These are phyloP conservation scores for Halichoeres trimaculatus DNA, from an alignment of 2,113 vertebrate genomes.

Conservation along the genomic window DNA sequence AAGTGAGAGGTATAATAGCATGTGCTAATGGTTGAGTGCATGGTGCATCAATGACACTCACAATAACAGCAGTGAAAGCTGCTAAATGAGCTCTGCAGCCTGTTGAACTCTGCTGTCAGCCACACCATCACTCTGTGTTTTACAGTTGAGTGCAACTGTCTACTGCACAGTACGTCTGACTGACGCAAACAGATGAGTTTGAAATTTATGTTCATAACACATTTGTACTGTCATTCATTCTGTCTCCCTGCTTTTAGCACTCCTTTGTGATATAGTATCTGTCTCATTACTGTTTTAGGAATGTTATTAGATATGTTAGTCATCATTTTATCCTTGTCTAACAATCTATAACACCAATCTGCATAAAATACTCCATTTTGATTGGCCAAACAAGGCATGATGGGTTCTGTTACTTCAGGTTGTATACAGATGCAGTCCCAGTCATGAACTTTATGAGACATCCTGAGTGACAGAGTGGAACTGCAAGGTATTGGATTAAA, in stretches of 20 bases:
- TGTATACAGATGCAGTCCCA: too few relatives aligned
- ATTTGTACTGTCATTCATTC: background rate
- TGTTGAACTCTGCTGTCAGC: conserved; percentile 32
- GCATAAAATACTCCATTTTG: too few relatives aligned
- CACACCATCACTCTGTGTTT: background rate
- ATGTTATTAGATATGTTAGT: too few relatives aligned
- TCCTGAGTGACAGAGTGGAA: too few relatives aligned
- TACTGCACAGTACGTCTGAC: background rate
- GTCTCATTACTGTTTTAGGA: too few relatives aligned
- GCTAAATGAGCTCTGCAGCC: conserved; percentile 1
- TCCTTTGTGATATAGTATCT: background rate
- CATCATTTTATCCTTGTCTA: too few relatives aligned
- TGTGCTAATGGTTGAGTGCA: background rate
- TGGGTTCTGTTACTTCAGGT: too few relatives aligned
- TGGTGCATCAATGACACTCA: conserved; percentile 18
- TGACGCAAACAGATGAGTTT: background rate
- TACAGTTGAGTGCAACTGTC: background rate
- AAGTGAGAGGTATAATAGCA: background rate
- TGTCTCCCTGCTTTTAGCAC: background rate
- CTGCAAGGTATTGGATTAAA: too few relatives aligned
- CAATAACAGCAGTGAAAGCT: conserved; percentile 8
- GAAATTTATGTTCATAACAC: background rate
- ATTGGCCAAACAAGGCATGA: too few relatives aligned
- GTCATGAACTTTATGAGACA: too few relatives aligned
- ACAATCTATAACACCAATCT: too few relatives aligned